Base-by-base conservation (phyloP, 2,888 invertebrate species). In the Antitype chi region DNA sequence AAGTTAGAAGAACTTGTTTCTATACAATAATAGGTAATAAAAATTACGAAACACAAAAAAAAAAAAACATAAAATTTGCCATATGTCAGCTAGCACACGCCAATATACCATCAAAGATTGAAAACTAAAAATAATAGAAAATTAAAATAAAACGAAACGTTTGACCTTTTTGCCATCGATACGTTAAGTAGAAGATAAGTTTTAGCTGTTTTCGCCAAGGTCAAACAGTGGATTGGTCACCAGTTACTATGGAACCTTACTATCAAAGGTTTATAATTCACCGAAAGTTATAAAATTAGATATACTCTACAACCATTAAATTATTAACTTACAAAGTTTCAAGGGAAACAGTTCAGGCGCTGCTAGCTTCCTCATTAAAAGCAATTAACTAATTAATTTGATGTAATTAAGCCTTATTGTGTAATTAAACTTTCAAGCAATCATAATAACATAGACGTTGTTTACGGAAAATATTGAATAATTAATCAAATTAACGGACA, bases 371-470 rank as follows among this genome's bases (percentile, higher is more conserved):
- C 55, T 70, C 52, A 79, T 84, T 84, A 67, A 62, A 64, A 63
- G 57, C 74, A 79, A 81, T 81, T 70, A 79, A 53, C 55, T 28
- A 70, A 79, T 81, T 73, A 70, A 47, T 70, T 72, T 57, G 43
- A 28, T 62, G 53, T 84, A 63, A 84, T 79, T 67, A 59, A 49
- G 53, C 59, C 62, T 52, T 59, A 82, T 82, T 71, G 23, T 64
- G 59, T 64, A 38, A 70, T 83, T 72, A 55, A 69, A 69, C 25
- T 62, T 66, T 13, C 20, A 59, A 66, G 62, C 47, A 57, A 70
- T 63, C 23, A 68, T 68, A 75, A 52, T 80, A 43, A 47, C 32
- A 75, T 57, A 68, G 28, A 75, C 17, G 52, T 67, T 70, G 55
- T 77, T 78, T 67, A 67, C 28, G 7, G 47, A 20, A 52, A 70